A percentile compares a stretch with the other conserved stretches of the same genome.
Conservation (phyloP, 23 tunicate species). For the Botrylloides violaceus region DNA sequence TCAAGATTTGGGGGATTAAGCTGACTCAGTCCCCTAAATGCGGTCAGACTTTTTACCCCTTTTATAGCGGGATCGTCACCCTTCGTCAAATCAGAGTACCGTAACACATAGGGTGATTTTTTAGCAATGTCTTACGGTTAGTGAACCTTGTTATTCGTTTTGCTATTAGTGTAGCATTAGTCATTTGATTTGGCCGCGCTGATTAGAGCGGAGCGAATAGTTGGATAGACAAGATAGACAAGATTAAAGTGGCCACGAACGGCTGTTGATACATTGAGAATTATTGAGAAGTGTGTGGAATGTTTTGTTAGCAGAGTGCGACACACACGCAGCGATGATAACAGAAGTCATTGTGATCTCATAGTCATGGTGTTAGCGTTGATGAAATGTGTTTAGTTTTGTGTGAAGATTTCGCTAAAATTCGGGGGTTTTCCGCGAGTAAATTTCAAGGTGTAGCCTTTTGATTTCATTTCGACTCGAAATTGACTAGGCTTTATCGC, state of each 20-base stretch:
- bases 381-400: too few relatives aligned
- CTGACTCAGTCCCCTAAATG: neutral
- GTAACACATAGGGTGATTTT: neutral
- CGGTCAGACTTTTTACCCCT: neutral
- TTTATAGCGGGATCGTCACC: neutral
- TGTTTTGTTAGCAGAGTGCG: too few relatives aligned
- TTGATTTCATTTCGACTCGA: too few relatives aligned
- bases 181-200: neutral
- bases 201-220: neutral
- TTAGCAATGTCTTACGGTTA: neutral
- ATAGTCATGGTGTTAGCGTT: too few relatives aligned
- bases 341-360: too few relatives aligned
- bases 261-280: neutral
- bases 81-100: neutral
- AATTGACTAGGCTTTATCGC: too few relatives aligned
- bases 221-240: neutral
- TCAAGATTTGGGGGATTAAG: conserved; percentile 1
- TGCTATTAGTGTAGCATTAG: neutral
- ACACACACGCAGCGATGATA: too few relatives aligned
- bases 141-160: conserved; percentile 1
- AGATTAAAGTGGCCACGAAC: neutral
- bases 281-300: too few relatives aligned
- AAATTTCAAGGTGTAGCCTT: too few relatives aligned
- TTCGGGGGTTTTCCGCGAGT: too few relatives aligned
- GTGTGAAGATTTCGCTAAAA: too few relatives aligned